Evolutionary conservation across 1,140 invertebrate species (phyloP), one percentile per base, ranked within the genome.

Genomic region (Protaetia brevitarsis): DNA sequence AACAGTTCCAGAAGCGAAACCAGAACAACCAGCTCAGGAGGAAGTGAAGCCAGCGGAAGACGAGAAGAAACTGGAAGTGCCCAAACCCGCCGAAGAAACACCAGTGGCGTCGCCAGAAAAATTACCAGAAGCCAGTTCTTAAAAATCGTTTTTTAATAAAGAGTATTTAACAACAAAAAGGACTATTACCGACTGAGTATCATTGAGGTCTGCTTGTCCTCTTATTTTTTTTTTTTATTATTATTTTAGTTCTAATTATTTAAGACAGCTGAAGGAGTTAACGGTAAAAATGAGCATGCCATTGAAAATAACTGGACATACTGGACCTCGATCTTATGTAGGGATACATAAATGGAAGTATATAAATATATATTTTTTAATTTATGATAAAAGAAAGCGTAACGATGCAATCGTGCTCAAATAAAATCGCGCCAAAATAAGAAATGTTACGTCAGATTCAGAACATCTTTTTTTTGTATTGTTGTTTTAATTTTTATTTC

Each of bases 61-160:
- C n/a, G n/a, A n/a, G n/a, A n/a, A n/a, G n/a, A n/a, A n/a, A n/a
- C n/a, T 30, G 57, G 64, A 64, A 36, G 59, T 59, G 59, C 28
- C 57, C 19, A 71, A 71, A 69, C 10, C 58, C 29, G 71, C 70
- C 29, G 67, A 68, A 57, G 60, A 41, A 28, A 69, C 69, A 60
- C 71, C 71, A 60, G 73, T 74, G 58, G 61, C 62, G 26, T 31
- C 61, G 29, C 64, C 67, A 56, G 69, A 73, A 63, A 71, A 71
- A 69, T 63, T 71, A 68, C 69, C 70, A 57, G 69, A 72, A 72
- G 66, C 70, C 13, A 73, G 72, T 51, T 51, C 41, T 51, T 51
- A 23, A 51, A n/a, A n/a, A 51, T 51, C 6, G 21, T 19, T 19
- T 19, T 23, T 51, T 51, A 23, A 51, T 10, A 10, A 51, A 5